Evolutionary conservation across 2,888 invertebrate species (phyloP), one percentile per base, ranked within the genome.

Genomic region (Uloborus plumipes): DNA sequence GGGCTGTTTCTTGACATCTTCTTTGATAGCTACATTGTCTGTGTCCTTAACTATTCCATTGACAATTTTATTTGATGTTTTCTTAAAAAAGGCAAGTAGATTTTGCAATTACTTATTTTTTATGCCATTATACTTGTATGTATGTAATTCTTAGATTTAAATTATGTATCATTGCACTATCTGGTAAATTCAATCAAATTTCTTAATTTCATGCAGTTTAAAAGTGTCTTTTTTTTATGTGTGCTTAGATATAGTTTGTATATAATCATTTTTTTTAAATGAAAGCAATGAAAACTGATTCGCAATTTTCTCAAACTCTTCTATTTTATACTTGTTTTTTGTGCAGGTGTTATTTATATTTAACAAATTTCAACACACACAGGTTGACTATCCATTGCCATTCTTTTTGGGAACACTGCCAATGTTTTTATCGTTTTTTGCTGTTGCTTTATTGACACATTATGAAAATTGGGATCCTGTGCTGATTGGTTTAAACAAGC

Each of bases 1-100:
- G 95, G 98, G 97, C 69, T 94, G 96, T 87, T 96, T 97, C 87
- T 90, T 98, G 87, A 98, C 98, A 20, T 97, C 97, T 16, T 94
- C 96, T 0, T 91, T 95, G 66, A 94, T 96, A 87, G 98, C 96
- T 39, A 96, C 96, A 1, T 89, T 96, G 87, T 93, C 96, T 78
- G 92, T 97, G 85, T 94, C 94, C 86, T 90, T 98, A 87, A 94
- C 94, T 85, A 94, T 96, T 89, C 98, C 98, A 74, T 91, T 98
- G 90, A 93, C 96, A 51, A 94, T 96, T 92, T 90, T 94, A 86
- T 95, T 94, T 86, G 97, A 97, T 90, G 92, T 94, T 58, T 88
- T 94, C 70, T 89, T 94, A 59, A 93, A 93, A 88, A 91, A 91
- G 86, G 92, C 94, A 86, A 90, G 26, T 26, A 26, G 92, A 85